Percentiles rank a stretch among this genome's conserved stretches.
Conservation (phyloP, 2,113 vertebrate genomes). For the Crotalus horridus region DNA sequence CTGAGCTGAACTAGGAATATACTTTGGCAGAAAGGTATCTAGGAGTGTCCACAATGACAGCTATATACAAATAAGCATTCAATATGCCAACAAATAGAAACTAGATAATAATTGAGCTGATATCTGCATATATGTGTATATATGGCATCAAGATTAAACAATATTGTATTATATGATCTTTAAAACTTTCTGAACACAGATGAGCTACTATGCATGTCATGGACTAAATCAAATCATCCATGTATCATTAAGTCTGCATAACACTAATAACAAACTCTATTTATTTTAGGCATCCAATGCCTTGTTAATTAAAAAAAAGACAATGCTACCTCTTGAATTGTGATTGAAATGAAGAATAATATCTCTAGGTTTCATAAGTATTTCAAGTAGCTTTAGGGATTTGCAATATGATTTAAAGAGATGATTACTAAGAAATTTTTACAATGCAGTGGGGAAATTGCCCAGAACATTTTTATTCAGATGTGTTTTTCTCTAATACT, state of each 20-base stretch:
- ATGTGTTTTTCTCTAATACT: neutral
- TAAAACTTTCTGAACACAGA: neutral
- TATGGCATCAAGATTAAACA: neutral
- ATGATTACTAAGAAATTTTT: neutral
- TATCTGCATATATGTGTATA: neutral
- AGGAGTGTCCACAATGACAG: neutral
- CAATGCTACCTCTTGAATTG: neutral
- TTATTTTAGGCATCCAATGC: neutral
- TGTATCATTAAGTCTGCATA: neutral
- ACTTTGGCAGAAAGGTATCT: neutral
- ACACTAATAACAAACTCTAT: neutral
- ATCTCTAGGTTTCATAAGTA: neutral
- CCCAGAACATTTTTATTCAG: neutral
- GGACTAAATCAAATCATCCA: neutral
- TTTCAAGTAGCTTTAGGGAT: neutral
- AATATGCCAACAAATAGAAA: neutral
- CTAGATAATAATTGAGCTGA: neutral
- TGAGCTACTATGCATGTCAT: neutral
- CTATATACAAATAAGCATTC: neutral
- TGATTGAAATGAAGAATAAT: neutral
- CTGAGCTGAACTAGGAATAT: neutral
- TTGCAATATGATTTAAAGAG: neutral
- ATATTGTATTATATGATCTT: neutral
- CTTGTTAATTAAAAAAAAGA: neutral
- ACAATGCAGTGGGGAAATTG: neutral